These are phyloP conservation scores for Chrysogorgia sp. DNA, from an alignment of 92 coral and sea anemone genomes.

Conservation along the genomic window DNA sequence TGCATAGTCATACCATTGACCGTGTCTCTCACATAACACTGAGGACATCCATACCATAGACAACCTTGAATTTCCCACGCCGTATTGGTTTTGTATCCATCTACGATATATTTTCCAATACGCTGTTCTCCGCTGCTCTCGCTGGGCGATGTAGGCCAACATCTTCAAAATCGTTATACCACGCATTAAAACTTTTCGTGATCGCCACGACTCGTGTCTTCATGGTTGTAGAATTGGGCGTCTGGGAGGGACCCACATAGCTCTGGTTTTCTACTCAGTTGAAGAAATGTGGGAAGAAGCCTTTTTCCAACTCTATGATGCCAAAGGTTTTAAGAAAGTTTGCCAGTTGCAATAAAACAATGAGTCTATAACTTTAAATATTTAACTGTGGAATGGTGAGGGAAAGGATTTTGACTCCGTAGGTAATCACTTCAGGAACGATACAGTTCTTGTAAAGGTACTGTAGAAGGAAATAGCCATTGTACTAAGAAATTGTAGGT, in stretches of 20 bases:
- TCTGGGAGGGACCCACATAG: conserved; percentile 55
- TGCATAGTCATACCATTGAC: too few relatives aligned
- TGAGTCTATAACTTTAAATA: conserved; percentile 43
- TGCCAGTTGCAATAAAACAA: conserved; percentile 47
- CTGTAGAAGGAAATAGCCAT: conserved; percentile 28
- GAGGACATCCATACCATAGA: too few relatives aligned
- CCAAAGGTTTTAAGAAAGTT: too few relatives aligned
- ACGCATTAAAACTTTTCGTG: conserved; percentile 3
- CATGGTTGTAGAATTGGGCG: conserved; percentile 19
- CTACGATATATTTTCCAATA: too few relatives aligned
- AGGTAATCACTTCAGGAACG: background rate
- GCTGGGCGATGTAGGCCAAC: too few relatives aligned
- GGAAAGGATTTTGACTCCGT: conserved; percentile 32
- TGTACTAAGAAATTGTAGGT: conserved; percentile 25
- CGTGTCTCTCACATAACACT: too few relatives aligned
- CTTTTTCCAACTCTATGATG: too few relatives aligned
- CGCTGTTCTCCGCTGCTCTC: too few relatives aligned
- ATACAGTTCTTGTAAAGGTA: conserved; percentile 5
- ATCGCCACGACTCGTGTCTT: conserved; percentile 20
- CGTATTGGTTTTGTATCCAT: too few relatives aligned
- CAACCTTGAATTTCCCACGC: too few relatives aligned
- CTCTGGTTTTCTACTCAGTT: too few relatives aligned
- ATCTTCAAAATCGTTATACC: conserved; percentile 9
- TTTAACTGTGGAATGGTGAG: background rate
- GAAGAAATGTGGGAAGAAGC: too few relatives aligned